Percentiles rank a stretch among this genome's conserved stretches.
Conservation (phyloP, 2,888 invertebrate species). For the Caenorhabditis wallacei region DNA sequence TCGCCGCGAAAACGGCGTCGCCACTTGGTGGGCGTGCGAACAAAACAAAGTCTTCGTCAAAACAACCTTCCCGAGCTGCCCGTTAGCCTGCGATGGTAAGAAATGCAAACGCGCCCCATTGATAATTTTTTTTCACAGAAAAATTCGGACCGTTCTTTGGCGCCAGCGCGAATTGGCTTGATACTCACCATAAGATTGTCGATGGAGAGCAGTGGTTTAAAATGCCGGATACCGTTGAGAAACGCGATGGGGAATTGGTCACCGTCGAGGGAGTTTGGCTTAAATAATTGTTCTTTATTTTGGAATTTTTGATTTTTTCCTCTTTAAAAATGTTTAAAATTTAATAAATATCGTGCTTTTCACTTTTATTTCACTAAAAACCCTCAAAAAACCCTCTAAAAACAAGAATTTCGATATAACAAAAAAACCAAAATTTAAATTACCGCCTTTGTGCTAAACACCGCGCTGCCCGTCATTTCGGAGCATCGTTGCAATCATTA, state of each 20-base stretch:
- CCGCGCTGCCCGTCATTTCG: neutral
- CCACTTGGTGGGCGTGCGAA: slow-evolving; percentile 74
- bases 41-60: slow-evolving; percentile 64
- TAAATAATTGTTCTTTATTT: slow-evolving; percentile 17
- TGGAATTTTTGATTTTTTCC: neutral
- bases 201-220: slow-evolving; percentile 70
- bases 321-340: neutral
- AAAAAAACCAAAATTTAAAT: slow-evolving; percentile 27
- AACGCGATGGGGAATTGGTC: slow-evolving; percentile 38
- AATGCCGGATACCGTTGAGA: slow-evolving; percentile 63
- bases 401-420: neutral
- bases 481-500: slow-evolving; percentile 34
- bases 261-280: slow-evolving; percentile 62
- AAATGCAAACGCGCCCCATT: neutral
- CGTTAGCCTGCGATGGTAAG: slow-evolving; percentile 65
- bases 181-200: slow-evolving; percentile 66
- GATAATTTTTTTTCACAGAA: slow-evolving; percentile 28
- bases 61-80: slow-evolving; percentile 71
- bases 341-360: neutral
- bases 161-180: slow-evolving; percentile 42
- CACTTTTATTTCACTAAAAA: neutral
- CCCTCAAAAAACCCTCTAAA: neutral
- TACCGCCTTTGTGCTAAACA: slow-evolving; percentile 22
- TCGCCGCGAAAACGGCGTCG: slow-evolving; percentile 60
- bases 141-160: slow-evolving; percentile 60